Percentiles rank a stretch among this genome's conserved stretches.
Conservation (phyloP, 92 coral and sea anemone species). For the Nematostella vectensis region DNA sequence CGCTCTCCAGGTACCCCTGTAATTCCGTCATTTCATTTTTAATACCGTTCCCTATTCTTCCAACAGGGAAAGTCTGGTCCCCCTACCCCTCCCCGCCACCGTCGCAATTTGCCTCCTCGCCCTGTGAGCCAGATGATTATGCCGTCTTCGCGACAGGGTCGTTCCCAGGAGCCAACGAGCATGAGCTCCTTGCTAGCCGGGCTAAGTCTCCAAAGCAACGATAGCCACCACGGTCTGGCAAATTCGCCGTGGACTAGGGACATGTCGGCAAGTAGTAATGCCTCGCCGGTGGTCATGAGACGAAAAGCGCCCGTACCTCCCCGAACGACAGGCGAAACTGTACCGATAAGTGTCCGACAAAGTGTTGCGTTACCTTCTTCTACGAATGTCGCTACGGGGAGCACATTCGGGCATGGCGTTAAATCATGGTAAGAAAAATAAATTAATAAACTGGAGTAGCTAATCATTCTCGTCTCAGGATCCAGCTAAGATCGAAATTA, state of each 20-base stretch:
- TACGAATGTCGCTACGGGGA: slow-evolving; percentile 19
- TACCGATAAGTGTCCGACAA: slow-evolving; percentile 53
- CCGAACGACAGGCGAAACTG: slow-evolving; percentile 44
- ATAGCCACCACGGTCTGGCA: slow-evolving; percentile 10
- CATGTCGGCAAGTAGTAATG: slow-evolving; percentile 24
- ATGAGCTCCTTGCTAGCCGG: slow-evolving; percentile 70
- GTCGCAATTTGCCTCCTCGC: slow-evolving; percentile 55
- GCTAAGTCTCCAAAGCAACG: slow-evolving; percentile 44
- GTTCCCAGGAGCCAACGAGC: slow-evolving; percentile 31
- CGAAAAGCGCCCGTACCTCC: slow-evolving; percentile 77
- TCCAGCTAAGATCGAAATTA: too few relatives aligned
- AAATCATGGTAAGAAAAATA: slow-evolving; percentile 16
- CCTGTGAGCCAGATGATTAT: slow-evolving; percentile 77
- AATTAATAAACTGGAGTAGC: too few relatives aligned
- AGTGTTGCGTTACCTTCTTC: slow-evolving; percentile 55
- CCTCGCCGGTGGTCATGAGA: slow-evolving; percentile 53
- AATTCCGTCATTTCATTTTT: too few relatives aligned
- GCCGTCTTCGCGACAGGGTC: slow-evolving; percentile 41
- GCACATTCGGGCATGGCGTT: slow-evolving; percentile 61
- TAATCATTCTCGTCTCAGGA: too few relatives aligned
- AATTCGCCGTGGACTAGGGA: slow-evolving; percentile 36
- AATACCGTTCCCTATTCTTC: too few relatives aligned
- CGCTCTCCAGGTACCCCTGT: too few relatives aligned
- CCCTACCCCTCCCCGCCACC: slow-evolving; percentile 86
- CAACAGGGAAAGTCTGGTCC: slow-evolving; percentile 32